Base-by-base conservation (phyloP, 2,113 vertebrate genomes). In the Salminus brasiliensis region DNA sequence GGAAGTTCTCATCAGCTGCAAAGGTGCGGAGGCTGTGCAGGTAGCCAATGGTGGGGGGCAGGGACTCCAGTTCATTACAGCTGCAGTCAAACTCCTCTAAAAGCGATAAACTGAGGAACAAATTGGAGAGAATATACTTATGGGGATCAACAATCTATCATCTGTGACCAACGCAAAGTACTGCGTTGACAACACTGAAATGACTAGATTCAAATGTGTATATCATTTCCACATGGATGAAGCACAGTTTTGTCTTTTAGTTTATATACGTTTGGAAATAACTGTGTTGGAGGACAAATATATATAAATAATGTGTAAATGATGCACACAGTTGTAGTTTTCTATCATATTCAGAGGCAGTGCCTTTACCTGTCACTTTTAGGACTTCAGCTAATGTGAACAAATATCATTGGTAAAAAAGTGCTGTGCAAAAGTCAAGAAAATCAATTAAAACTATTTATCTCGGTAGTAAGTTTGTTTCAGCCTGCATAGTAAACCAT, bases 21-120 rank as follows among this genome's bases (percentile, higher is more conserved):
- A 99, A 90, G 0, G 97, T 99, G 82, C 97, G 92, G 55, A 99
- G 95, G 90, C 89, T 98, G 86, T 95, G 95, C 85, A 99, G 93
- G 92, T 97, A 99, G 75, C 98, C 98, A 1, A 98, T 94, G 67
- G 97, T 98, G 43, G 95, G 89, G 81, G 98, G 98, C 43, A 99
- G 90, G 0, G 93, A 93, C 89, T 99, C 97, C 93, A 99, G 84
- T 89, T 99, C 97, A 79, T 99, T 99, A 88, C 98, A 98, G 92
- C 98, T 99, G 87, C 96, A 98, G 93, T 99, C 98, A 84, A 99
- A 95, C 85, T 99, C 98, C 92, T 99, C 98, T 93, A 99, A 85
- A 69, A 98, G 89, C 86, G 96, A 97, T 85, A 99, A 90, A 93
- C 98, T 99, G 94, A 41, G 91, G 90, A 73, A 76, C 55, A 53